These are phyloP conservation scores for Chironomus striatipennis DNA, from an alignment of 1,140 invertebrate species.

Conservation along the genomic window DNA sequence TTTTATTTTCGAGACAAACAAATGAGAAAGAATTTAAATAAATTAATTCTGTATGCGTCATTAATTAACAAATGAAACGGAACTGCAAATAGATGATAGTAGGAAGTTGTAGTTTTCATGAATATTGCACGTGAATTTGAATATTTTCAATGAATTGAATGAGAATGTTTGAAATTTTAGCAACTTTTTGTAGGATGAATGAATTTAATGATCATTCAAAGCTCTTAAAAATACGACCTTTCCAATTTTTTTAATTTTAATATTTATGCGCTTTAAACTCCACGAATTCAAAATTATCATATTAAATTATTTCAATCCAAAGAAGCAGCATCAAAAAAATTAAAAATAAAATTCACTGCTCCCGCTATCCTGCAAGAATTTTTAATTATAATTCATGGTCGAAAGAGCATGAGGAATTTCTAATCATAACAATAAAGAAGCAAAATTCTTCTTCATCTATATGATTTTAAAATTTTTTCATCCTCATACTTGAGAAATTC, in stretches of 20 bases:
- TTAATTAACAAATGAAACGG: background rate
- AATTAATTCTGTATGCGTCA: slow-evolving; percentile 13
- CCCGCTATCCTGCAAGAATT: background rate
- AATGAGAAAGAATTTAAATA: background rate
- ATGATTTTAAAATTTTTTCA: background rate
- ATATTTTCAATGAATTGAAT: no score
- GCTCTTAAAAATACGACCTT: no score
- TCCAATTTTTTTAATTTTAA: no score
- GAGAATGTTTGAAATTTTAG: no score
- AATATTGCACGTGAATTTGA: no score
- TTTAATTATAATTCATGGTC: background rate
- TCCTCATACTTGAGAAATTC: background rate
- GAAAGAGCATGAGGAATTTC: background rate
- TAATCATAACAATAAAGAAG: slow-evolving; percentile 2
- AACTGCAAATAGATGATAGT: background rate
- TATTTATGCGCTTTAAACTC: no score
- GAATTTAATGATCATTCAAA: no score
- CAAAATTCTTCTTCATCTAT: background rate
- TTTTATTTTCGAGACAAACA: background rate
- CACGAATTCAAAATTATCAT: no score
- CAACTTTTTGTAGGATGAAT: no score
- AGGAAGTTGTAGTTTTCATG: no score
- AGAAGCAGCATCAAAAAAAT: background rate
- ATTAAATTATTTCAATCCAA: no score
- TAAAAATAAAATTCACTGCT: background rate